These are phyloP conservation scores for Aleiodes leptofemur DNA, from an alignment of 2,888 invertebrate genomes.

Conservation along the genomic window DNA sequence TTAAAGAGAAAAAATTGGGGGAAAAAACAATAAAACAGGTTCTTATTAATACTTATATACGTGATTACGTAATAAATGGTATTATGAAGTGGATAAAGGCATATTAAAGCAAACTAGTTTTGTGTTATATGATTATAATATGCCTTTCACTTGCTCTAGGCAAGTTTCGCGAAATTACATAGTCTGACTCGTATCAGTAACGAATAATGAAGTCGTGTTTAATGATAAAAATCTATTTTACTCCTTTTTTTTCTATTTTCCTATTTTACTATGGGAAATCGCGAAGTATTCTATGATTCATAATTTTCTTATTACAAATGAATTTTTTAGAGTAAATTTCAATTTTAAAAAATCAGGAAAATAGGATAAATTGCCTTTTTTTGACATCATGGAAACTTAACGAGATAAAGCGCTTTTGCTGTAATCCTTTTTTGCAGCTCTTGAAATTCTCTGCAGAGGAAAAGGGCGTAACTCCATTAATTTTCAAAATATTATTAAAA, in stretches of 20 bases:
- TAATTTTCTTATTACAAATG: neutral
- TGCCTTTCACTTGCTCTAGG: slow-evolving; percentile 53
- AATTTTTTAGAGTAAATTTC: neutral
- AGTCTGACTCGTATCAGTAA: slow-evolving; percentile 24
- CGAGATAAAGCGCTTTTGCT: too few relatives aligned
- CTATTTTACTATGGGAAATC: neutral
- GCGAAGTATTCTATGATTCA: neutral
- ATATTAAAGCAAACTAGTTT: slow-evolving; percentile 15
- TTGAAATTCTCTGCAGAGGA: too few relatives aligned
- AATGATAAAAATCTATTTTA: slow-evolving; percentile 15
- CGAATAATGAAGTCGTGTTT: slow-evolving; percentile 23
- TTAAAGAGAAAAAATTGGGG: too few relatives aligned
- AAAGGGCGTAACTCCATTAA: too few relatives aligned
- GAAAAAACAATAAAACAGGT: too few relatives aligned
- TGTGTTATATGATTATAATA: slow-evolving; percentile 15
- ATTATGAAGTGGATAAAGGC: slow-evolving; percentile 8
- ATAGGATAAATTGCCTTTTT: too few relatives aligned
- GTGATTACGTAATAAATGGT: slow-evolving; percentile 3
- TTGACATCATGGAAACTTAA: too few relatives aligned
- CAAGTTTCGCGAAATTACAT: slow-evolving; percentile 30
- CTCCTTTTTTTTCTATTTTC: neutral
- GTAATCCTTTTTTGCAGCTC: too few relatives aligned
- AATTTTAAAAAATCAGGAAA: too few relatives aligned
- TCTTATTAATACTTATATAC: slow-evolving; percentile 49
- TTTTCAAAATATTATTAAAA: too few relatives aligned